Base-by-base conservation (phyloP, 2,797 vertebrate genomes). In the Ispidina lecontei region DNA sequence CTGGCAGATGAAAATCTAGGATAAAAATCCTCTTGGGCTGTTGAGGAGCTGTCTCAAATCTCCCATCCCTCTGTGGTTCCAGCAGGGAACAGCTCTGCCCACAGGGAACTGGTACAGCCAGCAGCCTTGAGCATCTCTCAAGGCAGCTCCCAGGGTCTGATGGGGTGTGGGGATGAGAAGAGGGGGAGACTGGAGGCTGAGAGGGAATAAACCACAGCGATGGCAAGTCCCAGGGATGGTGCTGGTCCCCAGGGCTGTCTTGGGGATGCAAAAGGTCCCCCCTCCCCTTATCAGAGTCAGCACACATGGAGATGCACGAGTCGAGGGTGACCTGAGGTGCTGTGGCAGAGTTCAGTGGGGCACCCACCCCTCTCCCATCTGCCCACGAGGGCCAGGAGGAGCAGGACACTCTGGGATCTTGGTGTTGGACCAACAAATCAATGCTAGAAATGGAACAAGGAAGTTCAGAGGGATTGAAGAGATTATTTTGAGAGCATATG, bases 321-420 rank as follows among this genome's bases (percentile, higher is more conserved):
- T 39, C 2, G 4, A 59, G 44, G 28, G 49, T 44, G 49, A 68
- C 8, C 26, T 39, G 1, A 0, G 1, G 39, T 29, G 56, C 43
- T 64, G 51, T 51, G 69, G 49, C 25, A n/a, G 15, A 51, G 23
- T 10, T 68, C 4, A 2, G 23, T 16, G 14, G 19, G n/a, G 16
- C 68, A 68, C 31, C 31, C 37, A 79, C 68, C 39, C 14, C 22
- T 37, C 21, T 31, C n/a, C 56, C 49, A 58, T 44, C 31, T 52
- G 44, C 63, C 33, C 43, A 20, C 1, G 3, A 79, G 43, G 25
- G 26, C 44, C 60, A 73, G 54, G 28, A 65, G 58, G 39, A 65
- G 28, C 41, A 62, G 49, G 31, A 47, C 3, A 0, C 37, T 44
- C 59, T 12, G 15, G 33, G 46, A 29, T 35, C 29, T n/a, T 2